Percentiles rank a stretch among this genome's conserved stretches.
These are phyloP conservation scores for Polietes domitor DNA, from an alignment of 2,888 invertebrate species.

Conservation along the genomic window DNA sequence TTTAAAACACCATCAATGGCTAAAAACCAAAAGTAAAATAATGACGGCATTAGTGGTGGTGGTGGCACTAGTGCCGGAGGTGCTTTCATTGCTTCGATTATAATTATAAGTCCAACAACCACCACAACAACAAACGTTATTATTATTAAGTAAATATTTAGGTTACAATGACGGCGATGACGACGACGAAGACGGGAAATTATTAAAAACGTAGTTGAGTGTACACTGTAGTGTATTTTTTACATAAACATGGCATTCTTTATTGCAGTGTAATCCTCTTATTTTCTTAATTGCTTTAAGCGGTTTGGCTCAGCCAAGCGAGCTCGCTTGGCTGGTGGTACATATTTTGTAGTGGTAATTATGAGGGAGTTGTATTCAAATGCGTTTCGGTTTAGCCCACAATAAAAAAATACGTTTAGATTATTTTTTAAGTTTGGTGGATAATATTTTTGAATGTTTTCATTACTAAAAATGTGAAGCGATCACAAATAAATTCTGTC, in stretches of 20 bases:
- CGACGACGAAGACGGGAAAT: background rate
- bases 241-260: slow-evolving; percentile 24
- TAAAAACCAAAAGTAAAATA: slow-evolving; percentile 4
- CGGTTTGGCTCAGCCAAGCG: background rate
- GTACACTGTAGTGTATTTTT: background rate
- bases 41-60: background rate
- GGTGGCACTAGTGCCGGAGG: background rate
- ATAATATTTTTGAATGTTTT: no score
- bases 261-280: background rate
- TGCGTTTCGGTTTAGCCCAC: no score
- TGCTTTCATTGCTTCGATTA: slow-evolving; percentile 6
- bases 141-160: background rate
- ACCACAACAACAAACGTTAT: background rate
- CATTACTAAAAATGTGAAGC: no score
- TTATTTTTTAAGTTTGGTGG: no score
- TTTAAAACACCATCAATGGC: slow-evolving; percentile 27
- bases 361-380: no score
- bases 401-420: no score
- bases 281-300: slow-evolving; percentile 1
- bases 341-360: no score
- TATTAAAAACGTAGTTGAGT: no score
- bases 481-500: no score
- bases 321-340: background rate
- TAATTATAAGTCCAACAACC: background rate
- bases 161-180: background rate